phyloP scores from a whole-genome alignment of 1,140 invertebrate species.

The Platyscapa corneri region DNA sequence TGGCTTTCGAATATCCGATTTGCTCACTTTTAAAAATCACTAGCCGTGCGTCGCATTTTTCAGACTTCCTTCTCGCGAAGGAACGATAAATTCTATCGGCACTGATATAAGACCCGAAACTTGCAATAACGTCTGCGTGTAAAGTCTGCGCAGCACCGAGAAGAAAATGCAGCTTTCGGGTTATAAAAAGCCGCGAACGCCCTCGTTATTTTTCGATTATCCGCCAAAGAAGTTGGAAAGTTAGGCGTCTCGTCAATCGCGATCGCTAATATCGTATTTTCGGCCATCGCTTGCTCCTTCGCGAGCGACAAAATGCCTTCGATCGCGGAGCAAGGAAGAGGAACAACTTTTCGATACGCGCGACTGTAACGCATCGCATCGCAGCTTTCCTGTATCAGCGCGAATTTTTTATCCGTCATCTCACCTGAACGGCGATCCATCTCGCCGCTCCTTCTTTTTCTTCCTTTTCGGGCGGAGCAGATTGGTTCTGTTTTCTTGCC shows the following conservation, averaged over 20 bases:
- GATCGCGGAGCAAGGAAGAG: not conserved
- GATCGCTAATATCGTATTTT: not conserved
- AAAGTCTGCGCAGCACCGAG: not conserved
- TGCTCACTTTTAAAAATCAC: too few relatives aligned
- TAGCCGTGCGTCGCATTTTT: too few relatives aligned
- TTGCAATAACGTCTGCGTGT: not conserved
- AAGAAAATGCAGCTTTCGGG: not conserved
- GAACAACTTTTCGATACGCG: slow-evolving; percentile 19
- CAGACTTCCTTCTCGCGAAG: too few relatives aligned
- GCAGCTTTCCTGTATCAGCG: not conserved
- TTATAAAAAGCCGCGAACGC: not conserved
- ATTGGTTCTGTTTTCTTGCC: not conserved
- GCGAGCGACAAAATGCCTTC: slow-evolving; percentile 31
- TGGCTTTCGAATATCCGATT: too few relatives aligned
- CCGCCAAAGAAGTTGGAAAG: not conserved
- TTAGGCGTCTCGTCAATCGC: not conserved
- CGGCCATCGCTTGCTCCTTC: too few relatives aligned
- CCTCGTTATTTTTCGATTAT: slow-evolving; percentile 28
- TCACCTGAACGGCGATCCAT: not conserved
- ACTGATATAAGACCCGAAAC: not conserved
- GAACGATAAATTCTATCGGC: too few relatives aligned
- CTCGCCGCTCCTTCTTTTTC: not conserved
- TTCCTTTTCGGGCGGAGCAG: not conserved
- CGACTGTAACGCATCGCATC: not conserved
- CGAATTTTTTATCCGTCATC: not conserved